Conservation (phyloP, 2,888 invertebrate species). For the Stictocephala bisonia region DNA sequence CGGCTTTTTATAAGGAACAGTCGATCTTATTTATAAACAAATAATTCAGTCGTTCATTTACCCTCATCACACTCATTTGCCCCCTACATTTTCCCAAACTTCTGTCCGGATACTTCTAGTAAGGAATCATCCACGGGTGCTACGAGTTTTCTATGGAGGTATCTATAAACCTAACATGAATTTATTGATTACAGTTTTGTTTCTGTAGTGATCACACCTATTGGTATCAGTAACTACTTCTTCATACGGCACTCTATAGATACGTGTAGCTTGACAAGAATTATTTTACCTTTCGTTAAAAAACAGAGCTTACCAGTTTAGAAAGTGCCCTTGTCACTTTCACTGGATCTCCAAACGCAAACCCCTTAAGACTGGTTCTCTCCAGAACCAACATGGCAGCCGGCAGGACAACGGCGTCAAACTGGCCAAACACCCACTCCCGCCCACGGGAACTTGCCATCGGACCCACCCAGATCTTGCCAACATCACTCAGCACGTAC, state of each 20-base stretch:
- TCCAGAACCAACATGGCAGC: conserved; percentile 78
- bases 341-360: conserved; percentile 76
- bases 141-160: too few species aligned
- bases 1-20: too few species aligned
- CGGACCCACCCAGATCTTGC: conserved; percentile 85
- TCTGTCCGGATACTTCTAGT: too few species aligned
- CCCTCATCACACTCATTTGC: too few species aligned
- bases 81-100: too few species aligned
- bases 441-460: conserved; percentile 78
- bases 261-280: not conserved
- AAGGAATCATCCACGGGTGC: too few species aligned
- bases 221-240: not conserved
- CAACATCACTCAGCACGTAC: conserved; percentile 83
- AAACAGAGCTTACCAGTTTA: conserved; percentile 71
- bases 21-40: too few species aligned
- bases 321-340: conserved; percentile 77
- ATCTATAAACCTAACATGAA: too few species aligned
- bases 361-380: conserved; percentile 71
- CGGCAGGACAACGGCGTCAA: conserved; percentile 76
- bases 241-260: not conserved
- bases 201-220: too few species aligned
- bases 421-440: conserved; percentile 88
- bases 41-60: too few species aligned
- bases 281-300: too few species aligned
- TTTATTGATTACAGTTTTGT: too few species aligned